Percentiles rank a stretch among this genome's conserved stretches.
These are phyloP conservation scores for Limnephilus rhombicus DNA, from an alignment of 2,888 invertebrate species.

Conservation along the genomic window DNA sequence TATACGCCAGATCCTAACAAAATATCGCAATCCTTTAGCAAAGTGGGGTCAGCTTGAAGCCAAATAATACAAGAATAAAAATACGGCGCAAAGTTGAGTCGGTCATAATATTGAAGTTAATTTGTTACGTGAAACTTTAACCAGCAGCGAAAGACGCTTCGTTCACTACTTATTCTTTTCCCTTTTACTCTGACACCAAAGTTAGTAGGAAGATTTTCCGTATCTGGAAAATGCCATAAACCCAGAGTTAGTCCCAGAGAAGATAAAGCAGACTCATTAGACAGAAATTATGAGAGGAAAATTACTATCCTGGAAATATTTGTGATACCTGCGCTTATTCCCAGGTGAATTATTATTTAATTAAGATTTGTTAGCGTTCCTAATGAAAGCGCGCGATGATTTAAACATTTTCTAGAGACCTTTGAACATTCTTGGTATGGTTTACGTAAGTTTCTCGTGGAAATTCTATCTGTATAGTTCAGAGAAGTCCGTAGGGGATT, in stretches of 20 bases:
- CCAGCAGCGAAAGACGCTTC: too few species aligned
- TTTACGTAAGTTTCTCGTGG: background rate
- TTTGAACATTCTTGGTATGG: background rate
- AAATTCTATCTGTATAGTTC: background rate
- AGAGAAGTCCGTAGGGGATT: background rate
- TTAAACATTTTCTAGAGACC: background rate
- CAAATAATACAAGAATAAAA: background rate
- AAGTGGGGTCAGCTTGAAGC: background rate
- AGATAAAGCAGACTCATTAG: background rate
- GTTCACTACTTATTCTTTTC: background rate
- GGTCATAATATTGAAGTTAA: background rate
- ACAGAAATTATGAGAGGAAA: background rate
- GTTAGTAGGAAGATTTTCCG: background rate
- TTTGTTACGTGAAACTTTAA: background rate
- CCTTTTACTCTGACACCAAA: background rate
- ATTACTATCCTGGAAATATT: background rate
- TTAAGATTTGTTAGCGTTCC: background rate
- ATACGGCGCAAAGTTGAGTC: background rate
- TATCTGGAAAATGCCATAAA: background rate
- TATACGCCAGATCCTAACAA: too few species aligned
- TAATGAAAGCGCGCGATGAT: background rate
- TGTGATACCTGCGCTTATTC: background rate
- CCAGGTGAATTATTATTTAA: background rate
- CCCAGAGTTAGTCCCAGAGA: background rate
- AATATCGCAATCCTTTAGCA: too few species aligned